Base-by-base conservation (phyloP, 1,140 invertebrate genomes). In the Fopius arisanus region DNA sequence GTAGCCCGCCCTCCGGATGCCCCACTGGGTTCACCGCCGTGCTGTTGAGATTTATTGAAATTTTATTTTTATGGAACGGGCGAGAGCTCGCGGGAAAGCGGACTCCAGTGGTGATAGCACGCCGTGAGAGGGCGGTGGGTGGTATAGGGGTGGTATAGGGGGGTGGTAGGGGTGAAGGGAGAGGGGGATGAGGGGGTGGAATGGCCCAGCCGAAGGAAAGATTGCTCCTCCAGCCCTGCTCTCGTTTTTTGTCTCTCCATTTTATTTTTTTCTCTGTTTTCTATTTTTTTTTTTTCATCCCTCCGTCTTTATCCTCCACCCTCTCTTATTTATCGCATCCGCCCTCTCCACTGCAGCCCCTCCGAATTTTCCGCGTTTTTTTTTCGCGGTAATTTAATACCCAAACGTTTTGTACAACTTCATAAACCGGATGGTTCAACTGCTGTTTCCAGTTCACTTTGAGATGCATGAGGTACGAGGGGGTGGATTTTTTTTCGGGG, bases 41-140 rank as follows among this genome's bases (percentile, higher is more conserved):
- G 72, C 76, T 78, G 78, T 66, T 74, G 85, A 87, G 86, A 88
- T 88, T 88, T 88, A 88, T 88, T 88, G 87, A 88, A 88, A 87
- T 87, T 88, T 88, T 88, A 88, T 88, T 88, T 88, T 88, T 88
- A 87, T 87, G 86, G 83, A 37, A 84, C 81, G 84, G 78, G 14
- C 28, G 29, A 65, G 29, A 76, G 83, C 77, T 74, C 67, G 75
- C 75, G 72, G 43, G 51, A 62, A 51, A 67, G 76, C 71, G 62
- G 67, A 65, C 72, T 54, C 69, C 40, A 63, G 48, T 62, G 33
- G 63, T 74, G 78, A 33, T 73, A 79, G 78, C 48, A 65, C 33
- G 78, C 73, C 78, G 77, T 12, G 43, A 68, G 76, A 16, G 43
- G 72, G 77, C 59, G 78, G 68, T 63, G 77, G 68, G 75, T 68